Base-by-base conservation (phyloP, 1,140 invertebrate species). In the Coptotermes formosanus region DNA sequence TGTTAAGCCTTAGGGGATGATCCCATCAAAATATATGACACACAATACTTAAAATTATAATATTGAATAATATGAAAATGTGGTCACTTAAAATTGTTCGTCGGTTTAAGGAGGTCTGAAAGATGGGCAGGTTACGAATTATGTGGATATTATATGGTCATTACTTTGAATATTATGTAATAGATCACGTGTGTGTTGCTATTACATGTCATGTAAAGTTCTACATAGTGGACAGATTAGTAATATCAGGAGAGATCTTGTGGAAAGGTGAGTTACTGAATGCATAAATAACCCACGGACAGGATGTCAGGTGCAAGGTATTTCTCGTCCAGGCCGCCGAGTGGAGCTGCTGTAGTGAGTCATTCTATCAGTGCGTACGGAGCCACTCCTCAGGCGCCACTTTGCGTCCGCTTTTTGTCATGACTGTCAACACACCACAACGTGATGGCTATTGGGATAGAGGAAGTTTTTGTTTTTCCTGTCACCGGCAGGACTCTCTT, bases 271-370 rank as follows among this genome's bases (percentile, higher is more conserved):
- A 75, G 25, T 75, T 75, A 75, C 25, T 75, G 64, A 7, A 30
- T 8, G 14, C 59, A 21, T 64, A 64, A 64, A 64, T 23, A 23
- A 64, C 59, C 59, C 64, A 75, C 30, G 64, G 64, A 75, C 64
- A 75, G 64, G 64, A 75, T 75, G 64, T 75, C 64, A 75, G 64
- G 64, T 30, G 64, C 64, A 75, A 30, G 64, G 64, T 75, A 75
- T n/a, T 75, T 75, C 64, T 75, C 64, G 64, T 75, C n/a, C n/a
- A 75, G 25, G 25, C 64, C 64, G 25, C 64, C n/a, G 64, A 75
- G 64, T 75, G 64, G 64, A 75, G 64, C n/a, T 75, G 9, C 25
- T 75, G 64, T 1, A 75, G 64, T 75, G 64, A 75, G 11, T 75
- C 64, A 75, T 75, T 75, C 64, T 25, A 30, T 4, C 64, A 3